phyloP scores from a whole-genome alignment of 2,888 invertebrate genomes.

The Odontocolon sp. region DNA sequence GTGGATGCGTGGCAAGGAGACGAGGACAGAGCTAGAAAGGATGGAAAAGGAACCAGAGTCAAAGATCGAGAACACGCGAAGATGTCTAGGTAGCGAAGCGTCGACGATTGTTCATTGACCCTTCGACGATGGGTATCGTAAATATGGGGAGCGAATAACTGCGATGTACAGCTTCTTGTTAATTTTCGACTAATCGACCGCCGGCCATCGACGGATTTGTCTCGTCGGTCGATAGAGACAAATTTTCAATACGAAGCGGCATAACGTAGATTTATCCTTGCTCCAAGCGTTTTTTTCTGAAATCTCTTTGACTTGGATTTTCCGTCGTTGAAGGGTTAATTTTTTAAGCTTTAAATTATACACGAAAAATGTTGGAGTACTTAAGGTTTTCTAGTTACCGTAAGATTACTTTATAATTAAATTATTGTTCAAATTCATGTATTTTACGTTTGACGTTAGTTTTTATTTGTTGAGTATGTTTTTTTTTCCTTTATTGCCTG shows the following conservation, averaged over 20 bases:
- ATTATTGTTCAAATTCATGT: neutral
- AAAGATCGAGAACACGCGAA: constrained; percentile 59
- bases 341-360: constrained; percentile 14
- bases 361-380: neutral
- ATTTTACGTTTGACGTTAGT: no score
- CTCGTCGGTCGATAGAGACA: no score
- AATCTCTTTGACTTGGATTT: neutral
- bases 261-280: no score
- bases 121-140: no score
- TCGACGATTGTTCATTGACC: neutral
- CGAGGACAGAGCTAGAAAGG: constrained; percentile 65
- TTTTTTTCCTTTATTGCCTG: neutral
- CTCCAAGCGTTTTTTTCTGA: no score
- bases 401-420: constrained; percentile 9
- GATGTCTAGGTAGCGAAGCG: constrained; percentile 67
- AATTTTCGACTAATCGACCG: no score
- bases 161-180: no score
- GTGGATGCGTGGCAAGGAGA: constrained; percentile 78
- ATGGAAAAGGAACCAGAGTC: neutral
- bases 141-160: no score
- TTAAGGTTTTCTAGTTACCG: neutral
- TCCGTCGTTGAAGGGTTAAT: no score
- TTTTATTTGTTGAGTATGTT: neutral
- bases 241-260: no score
- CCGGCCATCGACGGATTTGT: no score